These are phyloP conservation scores for Aphidius ervi DNA, from an alignment of 1,140 invertebrate species.

Conservation along the genomic window DNA sequence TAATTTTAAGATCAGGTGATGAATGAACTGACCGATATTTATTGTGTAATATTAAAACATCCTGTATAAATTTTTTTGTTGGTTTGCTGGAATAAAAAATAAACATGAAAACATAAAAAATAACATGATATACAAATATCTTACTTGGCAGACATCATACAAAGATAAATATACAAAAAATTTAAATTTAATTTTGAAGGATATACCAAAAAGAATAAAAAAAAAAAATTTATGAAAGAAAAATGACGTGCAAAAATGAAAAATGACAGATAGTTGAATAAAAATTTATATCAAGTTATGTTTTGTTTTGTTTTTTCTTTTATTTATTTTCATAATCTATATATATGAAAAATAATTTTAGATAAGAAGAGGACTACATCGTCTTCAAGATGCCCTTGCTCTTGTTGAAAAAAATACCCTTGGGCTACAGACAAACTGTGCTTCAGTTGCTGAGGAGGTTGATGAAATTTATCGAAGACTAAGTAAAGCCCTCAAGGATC, in stretches of 20 bases:
- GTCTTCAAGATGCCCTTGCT: constrained; percentile 77
- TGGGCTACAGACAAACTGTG: constrained; percentile 79
- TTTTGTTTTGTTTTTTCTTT: not conserved
- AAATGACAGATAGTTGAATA: no score
- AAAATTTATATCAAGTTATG: not conserved
- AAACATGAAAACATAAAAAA: not conserved
- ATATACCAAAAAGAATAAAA: not conserved
- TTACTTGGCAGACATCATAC: no score
- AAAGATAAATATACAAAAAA: not conserved
- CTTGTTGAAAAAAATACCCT: constrained; percentile 82
- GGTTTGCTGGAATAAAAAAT: constrained; percentile 11
- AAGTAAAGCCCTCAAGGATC: constrained; percentile 86
- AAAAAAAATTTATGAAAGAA: no score
- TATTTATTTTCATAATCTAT: not conserved
- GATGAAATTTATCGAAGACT: constrained; percentile 87
- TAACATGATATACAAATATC: no score
- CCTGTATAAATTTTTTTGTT: constrained; percentile 43
- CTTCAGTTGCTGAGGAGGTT: constrained; percentile 83
- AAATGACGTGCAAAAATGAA: no score
- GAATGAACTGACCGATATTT: constrained; percentile 60
- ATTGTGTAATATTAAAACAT: constrained; percentile 64
- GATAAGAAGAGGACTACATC: constrained; percentile 76
- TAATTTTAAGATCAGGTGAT: constrained; percentile 57
- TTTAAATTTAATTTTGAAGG: not conserved
- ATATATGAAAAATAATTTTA: constrained; percentile 32